phyloP scores from a whole-genome alignment of 2,888 invertebrate species.

The Mythimna pallens region DNA sequence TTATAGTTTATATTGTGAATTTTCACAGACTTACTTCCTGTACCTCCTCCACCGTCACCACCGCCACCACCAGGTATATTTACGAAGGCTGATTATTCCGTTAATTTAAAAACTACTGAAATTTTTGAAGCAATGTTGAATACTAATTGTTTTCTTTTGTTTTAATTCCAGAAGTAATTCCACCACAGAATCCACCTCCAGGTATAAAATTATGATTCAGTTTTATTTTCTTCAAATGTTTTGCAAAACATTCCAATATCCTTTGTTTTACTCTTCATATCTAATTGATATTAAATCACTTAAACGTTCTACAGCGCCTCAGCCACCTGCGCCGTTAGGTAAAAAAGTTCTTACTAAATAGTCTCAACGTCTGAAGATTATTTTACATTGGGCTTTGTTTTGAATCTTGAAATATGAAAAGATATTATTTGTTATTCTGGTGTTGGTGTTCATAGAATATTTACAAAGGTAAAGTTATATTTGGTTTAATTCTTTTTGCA shows the following conservation, averaged over 20 bases:
- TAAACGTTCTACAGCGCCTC: neutral
- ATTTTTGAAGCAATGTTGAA: neutral
- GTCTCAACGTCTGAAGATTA: neutral
- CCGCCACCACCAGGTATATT: conserved; percentile 32
- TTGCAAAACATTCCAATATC: neutral
- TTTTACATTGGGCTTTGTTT: too few species aligned
- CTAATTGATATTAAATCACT: neutral
- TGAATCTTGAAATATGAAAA: neutral
- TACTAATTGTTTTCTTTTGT: neutral
- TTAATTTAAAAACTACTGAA: too few species aligned
- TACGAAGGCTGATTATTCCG: neutral
- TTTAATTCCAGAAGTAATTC: conserved; percentile 1
- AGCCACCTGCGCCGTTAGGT: neutral
- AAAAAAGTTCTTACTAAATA: neutral
- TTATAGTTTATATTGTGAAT: neutral
- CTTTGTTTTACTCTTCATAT: neutral
- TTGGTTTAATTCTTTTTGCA: conserved; percentile 4
- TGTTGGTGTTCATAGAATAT: neutral
- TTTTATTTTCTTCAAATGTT: neutral
- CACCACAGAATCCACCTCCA: neutral
- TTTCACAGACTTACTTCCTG: conserved; percentile 27
- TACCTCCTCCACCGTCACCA: neutral
- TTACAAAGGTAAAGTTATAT: neutral
- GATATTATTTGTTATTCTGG: neutral
- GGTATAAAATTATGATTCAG: neutral